phyloP scores from a whole-genome alignment of 35 echinoderm and acorn worm species.

The Strongylocentrotus purpuratus region DNA sequence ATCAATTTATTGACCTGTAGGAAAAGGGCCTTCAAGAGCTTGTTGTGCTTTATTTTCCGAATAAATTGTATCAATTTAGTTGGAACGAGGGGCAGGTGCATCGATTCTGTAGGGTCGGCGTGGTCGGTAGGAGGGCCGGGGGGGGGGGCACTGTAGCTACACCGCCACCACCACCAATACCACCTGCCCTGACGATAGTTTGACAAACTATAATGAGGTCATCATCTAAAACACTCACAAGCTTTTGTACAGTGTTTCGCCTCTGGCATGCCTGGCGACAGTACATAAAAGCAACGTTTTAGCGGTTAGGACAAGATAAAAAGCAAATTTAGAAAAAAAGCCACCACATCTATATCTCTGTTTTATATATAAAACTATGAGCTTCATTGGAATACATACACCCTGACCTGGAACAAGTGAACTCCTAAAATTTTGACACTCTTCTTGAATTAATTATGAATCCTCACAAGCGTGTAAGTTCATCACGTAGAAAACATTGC shows the following conservation, averaged over 20 bases:
- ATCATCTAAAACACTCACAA: too few species aligned
- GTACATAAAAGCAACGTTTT: not conserved
- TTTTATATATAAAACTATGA: not conserved
- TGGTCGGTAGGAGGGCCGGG: too few species aligned
- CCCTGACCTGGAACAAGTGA: not conserved
- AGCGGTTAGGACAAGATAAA: not conserved
- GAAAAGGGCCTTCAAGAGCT: not conserved
- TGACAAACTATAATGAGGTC: too few species aligned
- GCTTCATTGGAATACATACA: not conserved
- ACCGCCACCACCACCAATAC: too few species aligned
- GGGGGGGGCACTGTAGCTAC: too few species aligned
- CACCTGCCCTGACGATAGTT: too few species aligned
- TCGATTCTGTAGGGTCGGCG: not conserved
- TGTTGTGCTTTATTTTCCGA: not conserved
- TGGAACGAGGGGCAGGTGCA: not conserved
- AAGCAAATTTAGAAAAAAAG: not conserved
- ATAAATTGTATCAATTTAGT: not conserved
- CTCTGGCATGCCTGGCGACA: not conserved
- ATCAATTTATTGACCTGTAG: not conserved
- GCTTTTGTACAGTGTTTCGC: too few species aligned
- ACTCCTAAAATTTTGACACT: too few species aligned
- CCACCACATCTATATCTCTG: not conserved
- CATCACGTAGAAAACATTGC: not conserved
- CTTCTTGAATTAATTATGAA: not conserved
- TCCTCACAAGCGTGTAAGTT: not conserved